Percentiles rank a stretch among this genome's conserved stretches.
phyloP scores from a whole-genome alignment of 2,888 invertebrate species.

The Euproctis similis region DNA sequence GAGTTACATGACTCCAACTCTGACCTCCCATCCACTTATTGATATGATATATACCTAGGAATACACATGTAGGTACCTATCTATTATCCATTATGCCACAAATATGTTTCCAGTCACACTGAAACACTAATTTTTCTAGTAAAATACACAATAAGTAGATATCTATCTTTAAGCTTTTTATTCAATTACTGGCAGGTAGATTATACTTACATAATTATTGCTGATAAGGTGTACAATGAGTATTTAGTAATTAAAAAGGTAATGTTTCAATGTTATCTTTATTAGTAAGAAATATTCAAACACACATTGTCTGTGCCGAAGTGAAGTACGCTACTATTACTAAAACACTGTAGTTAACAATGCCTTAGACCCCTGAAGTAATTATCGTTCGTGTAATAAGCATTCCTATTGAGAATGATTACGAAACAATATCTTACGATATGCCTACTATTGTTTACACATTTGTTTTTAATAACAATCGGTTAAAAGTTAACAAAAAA shows the following conservation, averaged over 20 bases:
- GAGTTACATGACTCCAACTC: no score
- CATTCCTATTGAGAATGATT: conserved; percentile 31
- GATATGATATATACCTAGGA: no score
- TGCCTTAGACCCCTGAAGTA: conserved; percentile 45
- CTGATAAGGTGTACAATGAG: no score
- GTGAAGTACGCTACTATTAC: no score
- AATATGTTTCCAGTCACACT: no score
- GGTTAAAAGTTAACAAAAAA: conserved; percentile 64
- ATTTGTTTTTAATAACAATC: conserved; percentile 57
- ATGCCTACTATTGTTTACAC: conserved; percentile 41
- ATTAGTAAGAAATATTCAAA: conserved; percentile 18
- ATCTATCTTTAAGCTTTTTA: conserved; percentile 20
- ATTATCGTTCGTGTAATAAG: conserved; percentile 44
- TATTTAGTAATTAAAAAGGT: no score
- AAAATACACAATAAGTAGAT: conserved; percentile 2
- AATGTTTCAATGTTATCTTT: conserved; percentile 23
- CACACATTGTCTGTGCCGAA: conserved; percentile 14
- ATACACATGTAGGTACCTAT: no score
- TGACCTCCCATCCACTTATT: no score
- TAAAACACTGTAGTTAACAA: conserved; percentile 27
- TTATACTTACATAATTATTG: no score
- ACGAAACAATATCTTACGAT: conserved; percentile 36
- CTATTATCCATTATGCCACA: no score
- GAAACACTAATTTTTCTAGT: no score
- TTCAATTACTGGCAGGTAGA: no score